Evolutionary conservation across 2,888 invertebrate species (phyloP).

Genomic region (Endotricha flammealis): DNA sequence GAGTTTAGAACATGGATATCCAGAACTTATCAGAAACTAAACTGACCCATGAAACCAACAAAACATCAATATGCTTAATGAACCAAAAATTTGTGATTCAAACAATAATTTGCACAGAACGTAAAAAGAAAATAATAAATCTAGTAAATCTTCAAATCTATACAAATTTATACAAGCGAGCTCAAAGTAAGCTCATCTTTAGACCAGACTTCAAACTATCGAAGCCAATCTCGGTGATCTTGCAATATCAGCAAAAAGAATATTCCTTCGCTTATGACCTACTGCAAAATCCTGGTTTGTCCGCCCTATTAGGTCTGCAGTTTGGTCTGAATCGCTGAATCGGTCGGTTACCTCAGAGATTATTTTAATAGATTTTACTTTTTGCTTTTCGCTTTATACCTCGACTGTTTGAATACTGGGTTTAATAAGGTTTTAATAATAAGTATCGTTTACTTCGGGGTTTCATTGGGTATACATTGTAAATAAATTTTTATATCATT

Average conservation of each 20-base stretch:
- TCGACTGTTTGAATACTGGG: not conserved
- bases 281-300: constrained; percentile 13
- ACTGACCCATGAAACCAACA: no score
- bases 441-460: not conserved
- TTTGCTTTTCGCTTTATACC: constrained; percentile 2
- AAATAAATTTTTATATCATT: not conserved
- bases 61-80: no score
- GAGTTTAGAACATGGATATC: no score
- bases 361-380: constrained; percentile 9
- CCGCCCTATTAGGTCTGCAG: constrained; percentile 14
- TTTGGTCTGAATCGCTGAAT: constrained; percentile 11
- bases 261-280: constrained; percentile 18
- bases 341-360: constrained; percentile 7
- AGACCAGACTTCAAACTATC: constrained; percentile 3
- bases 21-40: no score
- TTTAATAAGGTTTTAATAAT: constrained; percentile 2
- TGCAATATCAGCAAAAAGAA: constrained; percentile 17
- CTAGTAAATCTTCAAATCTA: no score
- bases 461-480: not conserved
- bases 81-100: no score
- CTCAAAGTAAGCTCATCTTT: constrained; percentile 1
- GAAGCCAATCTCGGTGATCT: constrained; percentile 13
- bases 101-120: no score
- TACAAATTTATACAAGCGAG: no score
- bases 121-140: no score